phyloP scores from a whole-genome alignment of 2,888 invertebrate genomes.

The Amphiduros pacificus region DNA sequence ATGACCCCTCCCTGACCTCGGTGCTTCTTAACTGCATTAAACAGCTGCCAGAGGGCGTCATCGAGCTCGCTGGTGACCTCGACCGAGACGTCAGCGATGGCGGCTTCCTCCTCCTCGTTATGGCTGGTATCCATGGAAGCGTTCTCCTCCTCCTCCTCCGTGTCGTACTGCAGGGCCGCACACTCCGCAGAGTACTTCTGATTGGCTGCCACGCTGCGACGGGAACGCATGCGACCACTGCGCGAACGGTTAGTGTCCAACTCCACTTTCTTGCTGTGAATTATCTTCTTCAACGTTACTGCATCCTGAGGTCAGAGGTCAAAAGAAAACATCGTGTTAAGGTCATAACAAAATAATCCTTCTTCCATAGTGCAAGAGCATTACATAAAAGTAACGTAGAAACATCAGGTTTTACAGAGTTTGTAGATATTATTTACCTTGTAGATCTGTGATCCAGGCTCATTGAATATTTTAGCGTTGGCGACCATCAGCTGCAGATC shows the following conservation, averaged over 20 bases:
- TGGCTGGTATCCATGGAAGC: slow-evolving; percentile 7
- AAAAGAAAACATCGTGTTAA: not conserved
- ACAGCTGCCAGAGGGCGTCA: slow-evolving; percentile 75
- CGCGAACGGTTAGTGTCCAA: slow-evolving; percentile 30
- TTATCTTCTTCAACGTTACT: slow-evolving; percentile 80
- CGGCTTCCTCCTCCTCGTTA: not conserved
- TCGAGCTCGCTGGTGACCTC: not conserved
- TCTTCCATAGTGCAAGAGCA: not conserved
- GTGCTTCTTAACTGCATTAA: slow-evolving; percentile 73
- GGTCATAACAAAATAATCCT: not conserved
- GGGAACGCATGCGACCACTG: not conserved
- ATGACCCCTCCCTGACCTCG: slow-evolving; percentile 67
- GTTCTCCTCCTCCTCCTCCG: slow-evolving; percentile 19
- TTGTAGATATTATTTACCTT: slow-evolving; percentile 65
- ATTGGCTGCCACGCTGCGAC: not conserved
- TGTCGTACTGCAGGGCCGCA: slow-evolving; percentile 17
- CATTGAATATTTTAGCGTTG: slow-evolving; percentile 95
- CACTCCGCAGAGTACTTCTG: slow-evolving; percentile 2
- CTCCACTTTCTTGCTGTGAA: slow-evolving; percentile 53
- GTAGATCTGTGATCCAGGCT: slow-evolving; percentile 93
- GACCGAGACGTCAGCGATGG: not conserved
- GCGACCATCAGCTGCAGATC: slow-evolving; percentile 88
- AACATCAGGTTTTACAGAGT: not conserved
- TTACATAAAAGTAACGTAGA: not conserved
- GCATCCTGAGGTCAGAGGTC: slow-evolving; percentile 70